Evolutionary conservation across 2,113 vertebrate species (phyloP).

Genomic region (Spermophilus dauricus): DNA sequence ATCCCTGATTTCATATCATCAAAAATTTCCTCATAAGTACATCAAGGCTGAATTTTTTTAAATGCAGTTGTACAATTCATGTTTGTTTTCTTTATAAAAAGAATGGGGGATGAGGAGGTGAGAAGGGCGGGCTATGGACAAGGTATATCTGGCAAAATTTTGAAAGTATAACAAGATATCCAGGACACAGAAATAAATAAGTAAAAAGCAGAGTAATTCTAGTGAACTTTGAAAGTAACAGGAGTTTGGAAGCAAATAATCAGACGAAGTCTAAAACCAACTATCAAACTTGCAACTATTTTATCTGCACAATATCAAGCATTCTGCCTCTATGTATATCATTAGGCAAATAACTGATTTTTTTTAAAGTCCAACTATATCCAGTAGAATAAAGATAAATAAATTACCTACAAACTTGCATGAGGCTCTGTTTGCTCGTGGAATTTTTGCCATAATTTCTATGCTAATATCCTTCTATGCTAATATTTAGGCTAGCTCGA

Average conservation of each 20-base stretch:
- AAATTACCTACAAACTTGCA: neutral
- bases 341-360: neutral
- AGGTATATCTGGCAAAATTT: neutral
- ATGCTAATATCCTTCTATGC: neutral
- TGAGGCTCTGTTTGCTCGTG: neutral
- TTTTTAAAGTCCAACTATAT: neutral
- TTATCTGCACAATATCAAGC: neutral
- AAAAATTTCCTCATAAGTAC: constrained; percentile 4
- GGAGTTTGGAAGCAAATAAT: neutral
- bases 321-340: neutral
- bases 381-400: constrained; percentile 20
- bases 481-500: neutral
- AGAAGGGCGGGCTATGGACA: neutral
- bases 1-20: neutral
- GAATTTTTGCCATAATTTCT: neutral
- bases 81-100: constrained; percentile 23
- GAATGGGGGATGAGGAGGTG: neutral
- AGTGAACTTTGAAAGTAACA: neutral
- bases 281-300: neutral
- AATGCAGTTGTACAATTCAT: neutral
- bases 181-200: neutral
- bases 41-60: neutral
- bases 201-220: neutral
- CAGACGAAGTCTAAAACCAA: neutral
- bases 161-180: neutral